phyloP scores from a whole-genome alignment of 2,113 vertebrate genomes.

The Gasterosteus aculeatus region DNA sequence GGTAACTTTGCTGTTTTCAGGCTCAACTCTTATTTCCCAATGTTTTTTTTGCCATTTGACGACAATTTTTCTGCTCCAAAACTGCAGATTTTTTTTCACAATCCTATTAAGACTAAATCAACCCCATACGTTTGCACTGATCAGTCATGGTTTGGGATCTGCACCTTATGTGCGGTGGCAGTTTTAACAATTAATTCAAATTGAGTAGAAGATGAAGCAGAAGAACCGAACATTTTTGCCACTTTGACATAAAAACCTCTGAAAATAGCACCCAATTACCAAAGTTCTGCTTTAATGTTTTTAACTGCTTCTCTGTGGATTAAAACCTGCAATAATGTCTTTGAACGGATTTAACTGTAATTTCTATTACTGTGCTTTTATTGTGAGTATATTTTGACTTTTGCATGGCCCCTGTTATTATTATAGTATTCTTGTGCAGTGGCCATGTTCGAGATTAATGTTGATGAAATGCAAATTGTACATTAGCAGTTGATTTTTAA shows the following conservation, averaged over 20 bases:
- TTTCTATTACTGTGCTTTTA: constrained; percentile 11
- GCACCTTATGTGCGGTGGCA: neutral
- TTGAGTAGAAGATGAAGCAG: neutral
- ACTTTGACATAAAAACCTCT: neutral
- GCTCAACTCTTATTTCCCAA: neutral
- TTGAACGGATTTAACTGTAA: neutral
- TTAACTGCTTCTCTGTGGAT: constrained; percentile 19
- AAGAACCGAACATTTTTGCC: neutral
- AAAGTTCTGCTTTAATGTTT: neutral
- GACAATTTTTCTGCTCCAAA: neutral
- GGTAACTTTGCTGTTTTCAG: neutral
- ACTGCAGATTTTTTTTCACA: neutral
- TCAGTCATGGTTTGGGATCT: neutral
- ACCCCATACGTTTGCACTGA: neutral
- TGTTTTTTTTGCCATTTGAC: neutral
- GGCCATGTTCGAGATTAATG: constrained; percentile 37
- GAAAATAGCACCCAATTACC: neutral
- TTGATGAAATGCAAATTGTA: constrained; percentile 44
- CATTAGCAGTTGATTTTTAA: constrained; percentile 38
- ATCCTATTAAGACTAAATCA: neutral
- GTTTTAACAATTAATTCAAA: neutral
- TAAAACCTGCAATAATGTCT: constrained; percentile 17
- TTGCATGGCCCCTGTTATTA: neutral
- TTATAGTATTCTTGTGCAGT: constrained; percentile 35
- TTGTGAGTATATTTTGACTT: constrained; percentile 9